Base-by-base conservation (phyloP, 2,113 vertebrate genomes). In the Prionailurus viverrinus region DNA sequence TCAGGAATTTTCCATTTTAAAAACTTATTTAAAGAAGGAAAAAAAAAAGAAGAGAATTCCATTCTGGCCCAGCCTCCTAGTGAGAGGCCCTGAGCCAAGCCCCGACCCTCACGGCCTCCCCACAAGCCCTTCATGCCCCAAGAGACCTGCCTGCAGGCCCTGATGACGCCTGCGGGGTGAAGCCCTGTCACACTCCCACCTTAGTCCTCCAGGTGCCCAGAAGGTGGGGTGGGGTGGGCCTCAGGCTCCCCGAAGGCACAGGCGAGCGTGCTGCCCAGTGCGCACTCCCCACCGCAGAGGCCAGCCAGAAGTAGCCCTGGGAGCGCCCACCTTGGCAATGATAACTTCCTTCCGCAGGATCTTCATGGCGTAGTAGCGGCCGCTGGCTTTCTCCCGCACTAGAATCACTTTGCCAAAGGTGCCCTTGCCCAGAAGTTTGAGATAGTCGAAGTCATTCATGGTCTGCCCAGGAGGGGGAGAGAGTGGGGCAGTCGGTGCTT, bases 381-480 rank as follows among this genome's bases (percentile, higher is more conserved):
- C 99, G 0, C 99, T 99, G 93, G 99, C 99, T 90, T 99, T 99
- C 93, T 99, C 99, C 95, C 99, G 99, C 91, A 99, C 99, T 85
- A 99, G 98, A 97, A 99, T 99, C 55, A 99, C 99, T 98, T 99
- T 99, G 41, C 99, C 99, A n/a, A 99, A 99, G 5, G 99, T 99
- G 71, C 99, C 99, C 87, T 99, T 99, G 4, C 99, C 99, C 80
- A 99, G 98, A 25, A 99, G 99, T 97, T 99, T 99, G 98, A 99
- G 99, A 98, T 99, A 99, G 97, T 99, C 99, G 14, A 99, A 99
- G 91, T 99, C 99, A 33, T 99, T 99, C 99, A 99, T 99, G 8
- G 99, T 99, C 99, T 99, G 98, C 1, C 53, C 48, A 36, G 82
- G 55, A 51, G 3, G 18, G 7, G 3, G 10, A 88, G 11, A 90